Evolutionary conservation across 2,888 invertebrate species (phyloP), one percentile per base, ranked within the genome.

Genomic region (Trichogramma evanescens): DNA sequence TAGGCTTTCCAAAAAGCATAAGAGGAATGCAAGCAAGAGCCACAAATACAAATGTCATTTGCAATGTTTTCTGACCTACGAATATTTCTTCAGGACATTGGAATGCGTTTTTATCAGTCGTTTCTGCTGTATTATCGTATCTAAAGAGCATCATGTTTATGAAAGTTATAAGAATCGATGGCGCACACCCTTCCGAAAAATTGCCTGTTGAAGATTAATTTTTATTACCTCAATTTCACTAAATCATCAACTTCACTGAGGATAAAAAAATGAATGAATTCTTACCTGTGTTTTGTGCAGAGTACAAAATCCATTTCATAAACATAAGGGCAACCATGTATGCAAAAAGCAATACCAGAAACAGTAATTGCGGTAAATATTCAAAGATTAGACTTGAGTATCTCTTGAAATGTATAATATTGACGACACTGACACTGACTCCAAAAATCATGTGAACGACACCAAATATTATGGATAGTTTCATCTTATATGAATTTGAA

Each of bases 61-160:
- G 91, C 3, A 91, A 67, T 0, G 66, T 71, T 0, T 78, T 77
- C 71, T 87, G 86, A 0, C 82, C 82, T 0, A 79, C 75, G 63
- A 82, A 87, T 84, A 88, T 87, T 68, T 80, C 83, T 1, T 79
- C 73, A 1, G 79, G 74, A 70, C 26, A 26, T 26, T 26, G 26
- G 26, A 86, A 87, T 58, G 59, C 82, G 82, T 1, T 77, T 73
- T 45, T 45, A 45, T 45, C 76, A 0, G 79, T 80, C 0, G 73
- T 0, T 73, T 82, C 87, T 87, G 45, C 79, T 80, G 1, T 2
- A 8, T 0, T 26, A 9, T 49, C 49, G 44, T 13, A 75, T 93
- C 95, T 95, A 78, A 93, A 88, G 73, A 99, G 82, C 71, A 98
- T 93, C 98, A 98, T 99, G 81, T 98, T 97, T 81, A 99, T 99